Evolutionary conservation across 2,113 vertebrate genomes (phyloP).

Genomic region (Pollachius pollachius): DNA sequence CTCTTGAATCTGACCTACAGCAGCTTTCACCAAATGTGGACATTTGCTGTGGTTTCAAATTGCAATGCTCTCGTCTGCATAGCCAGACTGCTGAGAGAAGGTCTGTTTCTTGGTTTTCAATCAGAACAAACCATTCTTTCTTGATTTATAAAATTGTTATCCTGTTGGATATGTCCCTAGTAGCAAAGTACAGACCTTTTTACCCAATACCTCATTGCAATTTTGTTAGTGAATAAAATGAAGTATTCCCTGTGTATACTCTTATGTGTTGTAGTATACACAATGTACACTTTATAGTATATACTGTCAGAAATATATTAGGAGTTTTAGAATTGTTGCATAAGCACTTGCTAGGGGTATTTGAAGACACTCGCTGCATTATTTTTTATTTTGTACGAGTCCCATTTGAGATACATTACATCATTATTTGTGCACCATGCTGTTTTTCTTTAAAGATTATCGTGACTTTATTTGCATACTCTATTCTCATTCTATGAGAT

Average conservation of each 20-base stretch:
- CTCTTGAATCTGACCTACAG: too few relatives aligned
- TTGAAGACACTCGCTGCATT: slow-evolving; percentile 38
- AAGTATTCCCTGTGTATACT: slow-evolving; percentile 5
- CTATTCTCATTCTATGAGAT: slow-evolving; percentile 21
- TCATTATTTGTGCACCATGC: slow-evolving; percentile 1
- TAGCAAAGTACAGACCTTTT: neutral
- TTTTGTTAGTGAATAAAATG: slow-evolving; percentile 5
- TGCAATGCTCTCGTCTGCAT: too few relatives aligned
- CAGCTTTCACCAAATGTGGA: too few relatives aligned
- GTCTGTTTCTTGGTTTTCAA: too few relatives aligned
- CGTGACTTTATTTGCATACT: slow-evolving; percentile 7
- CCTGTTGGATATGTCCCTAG: too few relatives aligned
- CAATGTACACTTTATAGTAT: neutral
- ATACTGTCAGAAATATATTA: neutral
- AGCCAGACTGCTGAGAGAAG: too few relatives aligned
- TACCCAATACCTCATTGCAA: neutral
- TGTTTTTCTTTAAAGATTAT: neutral
- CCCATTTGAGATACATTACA: too few relatives aligned
- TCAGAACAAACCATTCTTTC: neutral
- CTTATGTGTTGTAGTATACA: neutral
- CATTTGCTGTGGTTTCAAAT: too few relatives aligned
- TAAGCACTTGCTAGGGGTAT: slow-evolving; percentile 5
- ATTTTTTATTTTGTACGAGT: neutral
- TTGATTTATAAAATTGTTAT: too few relatives aligned
- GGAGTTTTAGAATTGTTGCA: neutral